Conservation (phyloP, 2,888 invertebrate species). For the Chrysolina haemoptera region DNA sequence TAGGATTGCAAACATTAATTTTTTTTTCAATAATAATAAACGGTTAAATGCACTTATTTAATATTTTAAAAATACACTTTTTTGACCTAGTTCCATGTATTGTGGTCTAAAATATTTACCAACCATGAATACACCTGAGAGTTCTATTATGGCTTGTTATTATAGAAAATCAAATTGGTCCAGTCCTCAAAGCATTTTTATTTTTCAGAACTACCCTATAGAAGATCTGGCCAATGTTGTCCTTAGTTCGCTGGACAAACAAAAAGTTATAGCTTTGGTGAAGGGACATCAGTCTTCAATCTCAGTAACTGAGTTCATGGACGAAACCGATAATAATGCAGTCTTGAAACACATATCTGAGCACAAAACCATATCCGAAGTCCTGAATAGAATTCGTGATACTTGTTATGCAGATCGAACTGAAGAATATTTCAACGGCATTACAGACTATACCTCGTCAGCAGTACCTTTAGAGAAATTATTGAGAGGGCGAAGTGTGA, state of each 20-base stretch:
- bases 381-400: constrained; percentile 35
- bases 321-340: constrained; percentile 34
- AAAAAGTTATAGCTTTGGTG: constrained; percentile 38
- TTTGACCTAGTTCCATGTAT: no score
- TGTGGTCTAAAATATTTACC: no score
- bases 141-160: no score
- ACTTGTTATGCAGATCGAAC: constrained; percentile 6
- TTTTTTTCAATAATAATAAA: no score
- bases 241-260: constrained; percentile 40
- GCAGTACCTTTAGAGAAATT: constrained; percentile 28
- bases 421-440: constrained; percentile 23
- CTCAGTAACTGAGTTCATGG: constrained; percentile 42
- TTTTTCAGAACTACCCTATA: constrained; percentile 36
- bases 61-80: no score
- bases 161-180: neutral
- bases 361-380: constrained; percentile 36
- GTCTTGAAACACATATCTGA: constrained; percentile 43
- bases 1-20: no score
- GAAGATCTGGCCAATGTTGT: constrained; percentile 46
- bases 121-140: no score
- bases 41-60: no score
- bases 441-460: constrained; percentile 24
- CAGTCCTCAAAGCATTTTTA: constrained; percentile 10
- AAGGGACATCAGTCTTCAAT: constrained; percentile 41
- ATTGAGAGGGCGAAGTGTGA: constrained; percentile 45